Evolutionary conservation across 2,888 invertebrate species (phyloP).

Genomic region (Vannuccia rotundouncinata): DNA sequence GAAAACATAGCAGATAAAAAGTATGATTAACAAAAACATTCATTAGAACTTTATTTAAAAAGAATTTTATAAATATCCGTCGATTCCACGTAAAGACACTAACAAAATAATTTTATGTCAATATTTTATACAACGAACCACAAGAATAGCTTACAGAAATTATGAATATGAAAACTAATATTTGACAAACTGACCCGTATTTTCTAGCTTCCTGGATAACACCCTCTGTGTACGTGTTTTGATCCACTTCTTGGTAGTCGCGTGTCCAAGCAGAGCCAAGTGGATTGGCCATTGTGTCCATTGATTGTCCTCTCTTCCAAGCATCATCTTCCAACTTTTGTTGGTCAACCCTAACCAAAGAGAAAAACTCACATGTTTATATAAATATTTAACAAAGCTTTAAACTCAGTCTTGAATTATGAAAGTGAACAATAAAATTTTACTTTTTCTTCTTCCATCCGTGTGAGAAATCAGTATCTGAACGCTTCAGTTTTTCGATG

Average conservation of each 20-base stretch:
- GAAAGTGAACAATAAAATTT: background rate
- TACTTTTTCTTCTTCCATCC: background rate
- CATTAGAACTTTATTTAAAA: no score
- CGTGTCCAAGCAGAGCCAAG: constrained; percentile 23
- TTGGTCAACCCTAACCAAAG: background rate
- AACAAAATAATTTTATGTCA: no score
- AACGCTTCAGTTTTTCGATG: background rate
- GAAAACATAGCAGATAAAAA: no score
- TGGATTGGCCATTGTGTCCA: constrained; percentile 29
- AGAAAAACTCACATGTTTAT: no score
- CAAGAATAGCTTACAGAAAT: no score
- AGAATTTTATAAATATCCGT: no score
- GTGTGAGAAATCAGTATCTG: background rate
- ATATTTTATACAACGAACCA: no score
- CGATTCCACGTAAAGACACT: no score
- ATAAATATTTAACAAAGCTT: no score
- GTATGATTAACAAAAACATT: no score
- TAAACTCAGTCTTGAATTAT: background rate
- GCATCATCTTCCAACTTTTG: constrained; percentile 6
- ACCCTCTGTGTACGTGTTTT: constrained; percentile 21
- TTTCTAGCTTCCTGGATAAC: background rate
- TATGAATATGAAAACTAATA: no score
- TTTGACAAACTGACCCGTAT: constrained; percentile 1
- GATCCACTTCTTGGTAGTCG: constrained; percentile 27
- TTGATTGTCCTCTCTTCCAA: background rate